phyloP scores from a whole-genome alignment of 2,888 invertebrate species.

The Drosophila macrospina region DNA sequence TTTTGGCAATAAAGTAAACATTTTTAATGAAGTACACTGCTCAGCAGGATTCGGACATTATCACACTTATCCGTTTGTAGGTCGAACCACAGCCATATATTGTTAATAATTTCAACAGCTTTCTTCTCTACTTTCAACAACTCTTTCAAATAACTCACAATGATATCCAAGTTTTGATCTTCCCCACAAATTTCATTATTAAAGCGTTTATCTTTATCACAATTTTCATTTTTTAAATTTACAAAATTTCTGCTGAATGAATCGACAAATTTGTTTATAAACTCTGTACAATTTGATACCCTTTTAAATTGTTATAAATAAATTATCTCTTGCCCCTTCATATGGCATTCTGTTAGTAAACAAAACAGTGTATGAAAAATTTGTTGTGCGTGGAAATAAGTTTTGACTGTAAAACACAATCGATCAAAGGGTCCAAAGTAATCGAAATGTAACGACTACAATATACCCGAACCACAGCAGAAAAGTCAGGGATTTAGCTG shows the following conservation, averaged over 20 bases:
- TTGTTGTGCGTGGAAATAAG: slow-evolving; percentile 60
- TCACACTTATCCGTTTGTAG: background rate
- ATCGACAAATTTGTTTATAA: slow-evolving; percentile 56
- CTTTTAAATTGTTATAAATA: slow-evolving; percentile 69
- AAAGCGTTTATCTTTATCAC: background rate
- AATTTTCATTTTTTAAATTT: slow-evolving; percentile 54
- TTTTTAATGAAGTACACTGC: no score
- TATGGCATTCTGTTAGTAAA: slow-evolving; percentile 40
- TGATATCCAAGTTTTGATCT: slow-evolving; percentile 22
- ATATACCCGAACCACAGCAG: slow-evolving; percentile 29
- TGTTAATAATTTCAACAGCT: slow-evolving; percentile 24
- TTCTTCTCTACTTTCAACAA: slow-evolving; percentile 35
- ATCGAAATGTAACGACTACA: background rate
- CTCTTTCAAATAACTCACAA: slow-evolving; percentile 28
- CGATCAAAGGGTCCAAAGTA: slow-evolving; percentile 52
- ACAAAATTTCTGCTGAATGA: slow-evolving; percentile 71
- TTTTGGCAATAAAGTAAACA: no score
- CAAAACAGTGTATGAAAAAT: slow-evolving; percentile 59
- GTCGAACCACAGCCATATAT: background rate
- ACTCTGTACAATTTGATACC: slow-evolving; percentile 62
- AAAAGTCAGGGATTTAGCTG: no score
- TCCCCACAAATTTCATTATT: slow-evolving; percentile 30
- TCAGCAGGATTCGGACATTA: no score
- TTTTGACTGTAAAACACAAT: slow-evolving; percentile 63
- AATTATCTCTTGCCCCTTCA: slow-evolving; percentile 26